Conservation (phyloP, 2,113 vertebrate genomes). For the Catharus minimus region DNA sequence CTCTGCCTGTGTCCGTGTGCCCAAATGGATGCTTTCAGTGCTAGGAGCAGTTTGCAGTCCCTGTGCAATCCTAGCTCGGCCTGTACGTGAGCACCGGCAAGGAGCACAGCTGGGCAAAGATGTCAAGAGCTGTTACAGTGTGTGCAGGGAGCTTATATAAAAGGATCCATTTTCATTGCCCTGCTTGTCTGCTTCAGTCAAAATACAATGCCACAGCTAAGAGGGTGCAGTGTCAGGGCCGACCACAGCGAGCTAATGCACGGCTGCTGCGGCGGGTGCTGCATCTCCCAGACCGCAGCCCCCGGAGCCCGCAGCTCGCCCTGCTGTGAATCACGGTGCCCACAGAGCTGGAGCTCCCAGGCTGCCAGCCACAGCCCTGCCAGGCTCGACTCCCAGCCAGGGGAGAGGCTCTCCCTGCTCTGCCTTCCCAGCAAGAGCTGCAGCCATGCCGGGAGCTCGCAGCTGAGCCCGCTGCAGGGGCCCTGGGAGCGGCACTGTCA, state of each 20-base stretch:
- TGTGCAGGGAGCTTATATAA: not conserved
- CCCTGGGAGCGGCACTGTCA: accelerated
- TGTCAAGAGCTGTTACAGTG: not conserved
- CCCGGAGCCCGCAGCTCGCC: not conserved
- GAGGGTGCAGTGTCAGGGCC: not conserved
- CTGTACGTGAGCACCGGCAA: accelerated
- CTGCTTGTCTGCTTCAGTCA: constrained; percentile 49
- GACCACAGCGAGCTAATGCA: constrained; percentile 14
- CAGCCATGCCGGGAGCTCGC: accelerated
- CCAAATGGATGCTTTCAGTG: not conserved
- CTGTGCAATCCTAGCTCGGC: accelerated
- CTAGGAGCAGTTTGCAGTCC: not conserved
- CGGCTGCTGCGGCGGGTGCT: not conserved
- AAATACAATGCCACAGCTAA: not conserved
- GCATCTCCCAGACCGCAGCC: not conserved
- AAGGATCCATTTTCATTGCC: constrained; percentile 46
- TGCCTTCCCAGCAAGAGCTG: not conserved
- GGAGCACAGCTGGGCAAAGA: not conserved
- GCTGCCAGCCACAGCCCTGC: not conserved
- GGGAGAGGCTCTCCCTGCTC: not conserved
- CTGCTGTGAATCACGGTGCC: not conserved
- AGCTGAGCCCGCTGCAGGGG: not conserved
- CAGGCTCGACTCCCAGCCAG: accelerated
- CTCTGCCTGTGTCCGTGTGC: not conserved
- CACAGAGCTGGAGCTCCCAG: not conserved